Percentiles rank a stretch among this genome's conserved stretches.
phyloP scores from a whole-genome alignment of 2,113 vertebrate genomes.

The Rhea pennata region DNA sequence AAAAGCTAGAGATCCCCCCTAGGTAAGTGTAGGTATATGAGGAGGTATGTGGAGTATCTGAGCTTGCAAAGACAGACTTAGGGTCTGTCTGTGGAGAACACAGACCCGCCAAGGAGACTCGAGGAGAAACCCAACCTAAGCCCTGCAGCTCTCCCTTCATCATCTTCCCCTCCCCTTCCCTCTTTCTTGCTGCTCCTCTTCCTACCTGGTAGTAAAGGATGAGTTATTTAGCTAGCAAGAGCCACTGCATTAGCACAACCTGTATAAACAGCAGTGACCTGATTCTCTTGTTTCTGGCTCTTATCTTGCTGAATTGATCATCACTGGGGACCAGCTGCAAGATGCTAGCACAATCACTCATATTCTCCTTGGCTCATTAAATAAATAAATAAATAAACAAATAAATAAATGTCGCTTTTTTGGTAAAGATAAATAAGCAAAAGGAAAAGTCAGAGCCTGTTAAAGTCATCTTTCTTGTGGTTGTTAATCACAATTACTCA shows the following conservation, averaged over 20 bases:
- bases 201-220: neutral
- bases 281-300: neutral
- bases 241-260: neutral
- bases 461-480: neutral
- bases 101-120: neutral
- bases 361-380: neutral
- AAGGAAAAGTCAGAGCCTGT: neutral
- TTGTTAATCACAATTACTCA: neutral
- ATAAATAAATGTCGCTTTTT: neutral
- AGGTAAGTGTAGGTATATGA: fast-evolving
- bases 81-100: neutral
- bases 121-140: neutral
- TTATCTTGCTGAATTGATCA: neutral
- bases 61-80: fast-evolving
- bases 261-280: fast-evolving
- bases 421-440: neutral
- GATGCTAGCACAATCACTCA: fast-evolving
- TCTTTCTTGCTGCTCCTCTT: neutral
- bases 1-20: neutral
- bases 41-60: neutral
- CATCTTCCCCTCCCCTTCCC: fast-evolving
- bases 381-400: neutral
- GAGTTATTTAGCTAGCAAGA: fast-evolving
- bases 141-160: neutral
- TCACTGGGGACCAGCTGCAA: neutral